Conservation (phyloP, 2,888 invertebrate genomes). For the Pollenia labialis region DNA sequence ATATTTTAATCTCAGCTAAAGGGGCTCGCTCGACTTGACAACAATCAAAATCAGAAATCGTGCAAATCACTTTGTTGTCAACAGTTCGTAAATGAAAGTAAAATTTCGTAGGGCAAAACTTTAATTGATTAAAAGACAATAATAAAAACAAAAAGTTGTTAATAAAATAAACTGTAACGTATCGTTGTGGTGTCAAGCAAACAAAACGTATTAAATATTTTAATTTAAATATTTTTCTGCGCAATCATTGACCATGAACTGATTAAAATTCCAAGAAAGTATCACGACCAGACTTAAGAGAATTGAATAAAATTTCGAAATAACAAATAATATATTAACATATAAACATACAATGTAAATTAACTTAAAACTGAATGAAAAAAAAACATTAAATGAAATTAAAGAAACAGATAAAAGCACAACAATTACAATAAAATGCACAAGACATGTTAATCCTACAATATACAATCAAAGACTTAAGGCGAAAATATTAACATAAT, state of each 20-base stretch:
- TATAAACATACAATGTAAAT: slow-evolving; percentile 11
- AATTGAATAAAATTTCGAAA: slow-evolving; percentile 32
- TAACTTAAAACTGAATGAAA: neutral
- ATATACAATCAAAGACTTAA: neutral
- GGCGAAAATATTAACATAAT: neutral
- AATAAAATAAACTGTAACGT: slow-evolving; percentile 12
- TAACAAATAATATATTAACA: neutral
- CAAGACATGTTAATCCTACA: neutral
- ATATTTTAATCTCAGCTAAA: neutral
- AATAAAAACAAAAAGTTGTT: neutral
- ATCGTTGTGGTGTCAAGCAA: neutral
- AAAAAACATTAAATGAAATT: neutral
- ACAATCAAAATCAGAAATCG: neutral
- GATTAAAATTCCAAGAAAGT: slow-evolving; percentile 77
- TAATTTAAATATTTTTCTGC: slow-evolving; percentile 42
- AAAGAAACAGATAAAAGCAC: neutral
- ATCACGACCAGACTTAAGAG: slow-evolving; percentile 63
- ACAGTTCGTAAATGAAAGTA: neutral
- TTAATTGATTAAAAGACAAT: neutral
- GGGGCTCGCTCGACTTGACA: slow-evolving; percentile 29
- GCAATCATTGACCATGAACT: slow-evolving; percentile 76
- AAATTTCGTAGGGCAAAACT: neutral
- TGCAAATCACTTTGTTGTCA: neutral
- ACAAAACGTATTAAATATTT: neutral
- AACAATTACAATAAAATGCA: slow-evolving; percentile 1